Percentiles rank a stretch among this genome's conserved stretches.
Evolutionary conservation across 2,797 vertebrate species (phyloP).

Genomic region (Lerista edwardsae): DNA sequence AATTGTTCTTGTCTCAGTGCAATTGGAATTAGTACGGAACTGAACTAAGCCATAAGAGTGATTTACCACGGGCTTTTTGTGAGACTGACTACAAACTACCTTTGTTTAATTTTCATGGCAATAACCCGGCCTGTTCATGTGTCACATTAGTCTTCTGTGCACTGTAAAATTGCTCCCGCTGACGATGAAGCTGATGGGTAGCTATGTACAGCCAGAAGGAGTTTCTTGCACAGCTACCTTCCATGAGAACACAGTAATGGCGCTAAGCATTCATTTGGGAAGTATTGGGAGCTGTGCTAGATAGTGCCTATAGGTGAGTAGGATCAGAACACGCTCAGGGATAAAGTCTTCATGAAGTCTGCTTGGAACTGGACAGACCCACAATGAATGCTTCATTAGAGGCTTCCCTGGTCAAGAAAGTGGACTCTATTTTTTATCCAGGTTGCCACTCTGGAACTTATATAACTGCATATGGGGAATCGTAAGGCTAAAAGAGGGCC

Average conservation of each 20-base stretch:
- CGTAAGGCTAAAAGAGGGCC: background rate
- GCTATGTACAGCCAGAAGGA: background rate
- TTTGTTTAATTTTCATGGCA: background rate
- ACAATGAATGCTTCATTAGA: background rate
- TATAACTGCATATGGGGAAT: background rate
- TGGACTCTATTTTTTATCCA: background rate
- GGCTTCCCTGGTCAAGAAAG: background rate
- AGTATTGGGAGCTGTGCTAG: no score
- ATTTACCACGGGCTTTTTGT: conserved; percentile 1
- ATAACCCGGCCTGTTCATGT: background rate
- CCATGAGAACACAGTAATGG: background rate
- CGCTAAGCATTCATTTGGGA: background rate
- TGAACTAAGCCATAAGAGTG: conserved; percentile 9
- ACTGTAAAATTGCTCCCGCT: background rate
- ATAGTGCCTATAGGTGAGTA: no score
- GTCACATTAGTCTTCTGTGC: background rate
- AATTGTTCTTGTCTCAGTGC: conserved; percentile 4
- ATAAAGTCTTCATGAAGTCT: background rate
- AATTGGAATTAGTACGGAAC: conserved; percentile 25
- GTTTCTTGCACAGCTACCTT: background rate
- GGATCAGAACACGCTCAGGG: background rate
- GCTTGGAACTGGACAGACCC: background rate
- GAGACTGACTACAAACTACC: conserved; percentile 21
- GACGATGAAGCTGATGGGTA: background rate
- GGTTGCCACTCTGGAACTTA: no score